These are phyloP conservation scores for Fundulus diaphanus DNA, from an alignment of 2,797 vertebrate species.

Conservation along the genomic window DNA sequence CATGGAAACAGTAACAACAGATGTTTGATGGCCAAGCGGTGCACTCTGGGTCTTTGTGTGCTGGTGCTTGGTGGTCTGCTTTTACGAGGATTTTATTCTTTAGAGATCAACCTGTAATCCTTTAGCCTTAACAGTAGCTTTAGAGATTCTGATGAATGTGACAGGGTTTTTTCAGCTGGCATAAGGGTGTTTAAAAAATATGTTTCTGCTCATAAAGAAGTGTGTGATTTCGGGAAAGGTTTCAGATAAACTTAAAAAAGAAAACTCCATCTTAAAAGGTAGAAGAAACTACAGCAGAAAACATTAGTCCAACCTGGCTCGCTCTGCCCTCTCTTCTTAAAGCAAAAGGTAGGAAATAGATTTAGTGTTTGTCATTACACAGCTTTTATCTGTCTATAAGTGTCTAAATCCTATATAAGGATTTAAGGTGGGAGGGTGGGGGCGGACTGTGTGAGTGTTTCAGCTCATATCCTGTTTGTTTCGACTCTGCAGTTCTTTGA, in stretches of 20 bases:
- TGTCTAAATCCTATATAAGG: constrained; percentile 42
- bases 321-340: background rate
- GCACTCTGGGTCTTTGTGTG: constrained; percentile 6
- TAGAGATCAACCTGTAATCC: background rate
- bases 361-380: constrained; percentile 22
- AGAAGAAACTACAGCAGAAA: background rate
- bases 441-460: constrained; percentile 60
- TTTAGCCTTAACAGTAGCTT: background rate
- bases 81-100: background rate
- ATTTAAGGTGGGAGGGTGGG: constrained; percentile 38
- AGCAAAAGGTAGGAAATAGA: background rate
- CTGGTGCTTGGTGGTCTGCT: background rate
- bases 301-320: background rate
- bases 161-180: background rate
- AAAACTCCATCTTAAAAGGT: background rate
- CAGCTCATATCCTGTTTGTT: constrained; percentile 77
- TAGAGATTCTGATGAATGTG: background rate
- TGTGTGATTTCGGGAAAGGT: background rate
- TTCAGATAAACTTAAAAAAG: background rate
- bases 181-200: background rate
- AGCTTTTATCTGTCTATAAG: constrained; percentile 35
- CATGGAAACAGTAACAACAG: constrained; percentile 40
- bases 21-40: constrained; percentile 50
- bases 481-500: constrained; percentile 66
- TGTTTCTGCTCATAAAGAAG: background rate